Percentiles rank a stretch among this genome's conserved stretches.
phyloP scores from a whole-genome alignment of 2,797 vertebrate genomes.

The Amniataba percoides region DNA sequence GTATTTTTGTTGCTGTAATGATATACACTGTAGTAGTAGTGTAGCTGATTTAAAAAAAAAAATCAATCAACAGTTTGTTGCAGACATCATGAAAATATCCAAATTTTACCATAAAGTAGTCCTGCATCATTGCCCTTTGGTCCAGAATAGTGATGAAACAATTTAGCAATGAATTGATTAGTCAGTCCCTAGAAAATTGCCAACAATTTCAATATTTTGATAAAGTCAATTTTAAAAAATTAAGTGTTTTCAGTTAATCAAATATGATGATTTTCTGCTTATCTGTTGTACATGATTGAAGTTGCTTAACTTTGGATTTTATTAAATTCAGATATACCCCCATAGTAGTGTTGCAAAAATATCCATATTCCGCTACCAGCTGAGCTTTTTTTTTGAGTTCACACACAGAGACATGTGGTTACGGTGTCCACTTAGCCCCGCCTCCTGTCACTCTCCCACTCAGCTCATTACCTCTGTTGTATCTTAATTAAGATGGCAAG shows the following conservation, averaged over 20 bases:
- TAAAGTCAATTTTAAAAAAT: background rate
- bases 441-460: too few species aligned
- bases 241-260: background rate
- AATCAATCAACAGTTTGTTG: background rate
- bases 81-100: background rate
- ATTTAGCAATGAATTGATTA: background rate
- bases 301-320: background rate
- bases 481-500: too few species aligned
- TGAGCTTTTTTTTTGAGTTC: too few species aligned
- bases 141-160: background rate
- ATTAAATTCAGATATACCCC: background rate
- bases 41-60: too few species aligned
- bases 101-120: background rate
- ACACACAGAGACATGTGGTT: too few species aligned
- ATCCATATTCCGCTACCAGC: too few species aligned
- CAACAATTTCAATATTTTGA: background rate
- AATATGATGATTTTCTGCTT: background rate
- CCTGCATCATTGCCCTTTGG: background rate
- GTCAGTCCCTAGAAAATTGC: too few species aligned
- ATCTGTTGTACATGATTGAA: background rate
- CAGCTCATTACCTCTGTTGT: too few species aligned
- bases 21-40: slow-evolving; percentile 7
- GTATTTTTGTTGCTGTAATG: background rate
- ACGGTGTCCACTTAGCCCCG: too few species aligned
- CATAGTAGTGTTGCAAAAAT: too few species aligned